phyloP scores from a whole-genome alignment of 2,797 vertebrate species.

The Rousettus madagascariensis region DNA sequence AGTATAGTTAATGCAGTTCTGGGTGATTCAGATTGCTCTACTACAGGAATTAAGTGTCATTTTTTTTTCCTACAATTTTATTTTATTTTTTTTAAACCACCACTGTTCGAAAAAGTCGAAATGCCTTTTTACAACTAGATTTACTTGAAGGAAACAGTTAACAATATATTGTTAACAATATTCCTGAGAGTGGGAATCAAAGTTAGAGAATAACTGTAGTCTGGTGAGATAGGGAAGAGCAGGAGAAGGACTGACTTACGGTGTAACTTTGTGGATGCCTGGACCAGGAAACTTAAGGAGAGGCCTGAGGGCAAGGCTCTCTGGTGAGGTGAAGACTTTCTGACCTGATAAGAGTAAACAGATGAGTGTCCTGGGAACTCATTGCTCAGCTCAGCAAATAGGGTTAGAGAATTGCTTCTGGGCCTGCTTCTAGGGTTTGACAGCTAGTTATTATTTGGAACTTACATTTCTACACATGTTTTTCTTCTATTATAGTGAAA shows the following conservation, averaged over 20 bases:
- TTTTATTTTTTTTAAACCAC: background rate
- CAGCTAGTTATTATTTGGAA: constrained; percentile 12
- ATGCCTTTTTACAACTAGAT: background rate
- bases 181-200: background rate
- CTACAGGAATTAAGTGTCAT: background rate
- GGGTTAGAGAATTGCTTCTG: constrained; percentile 44
- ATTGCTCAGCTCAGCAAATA: background rate
- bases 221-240: background rate
- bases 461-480: constrained; percentile 25
- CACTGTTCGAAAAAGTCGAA: background rate
- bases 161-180: background rate
- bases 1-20: background rate
- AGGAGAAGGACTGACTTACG: background rate
- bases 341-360: constrained; percentile 54
- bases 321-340: constrained; percentile 26
- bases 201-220: background rate
- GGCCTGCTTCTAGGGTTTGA: constrained; percentile 47
- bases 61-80: background rate
- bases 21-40: background rate
- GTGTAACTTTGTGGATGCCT: background rate
- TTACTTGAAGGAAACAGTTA: background rate
- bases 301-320: background rate
- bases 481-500: constrained; percentile 35
- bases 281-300: background rate
- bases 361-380: constrained; percentile 38